Percentiles rank a stretch among this genome's conserved stretches.
These are phyloP conservation scores for Rambutsinella grinnellia DNA, from an alignment of 2,888 invertebrate genomes.

Conservation along the genomic window DNA sequence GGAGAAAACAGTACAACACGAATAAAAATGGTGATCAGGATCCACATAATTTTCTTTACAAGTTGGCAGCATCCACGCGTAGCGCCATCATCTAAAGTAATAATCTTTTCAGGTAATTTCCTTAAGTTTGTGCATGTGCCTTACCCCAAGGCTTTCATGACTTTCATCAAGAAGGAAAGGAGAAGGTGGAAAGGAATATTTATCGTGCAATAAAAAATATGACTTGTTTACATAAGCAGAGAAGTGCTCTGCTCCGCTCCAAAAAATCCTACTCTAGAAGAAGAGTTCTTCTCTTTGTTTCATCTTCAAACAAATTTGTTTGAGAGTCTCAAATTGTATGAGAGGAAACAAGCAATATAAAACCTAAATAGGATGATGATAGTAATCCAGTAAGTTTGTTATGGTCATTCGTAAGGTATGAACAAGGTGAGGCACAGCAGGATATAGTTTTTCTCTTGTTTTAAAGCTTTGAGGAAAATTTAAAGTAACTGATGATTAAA, in stretches of 20 bases:
- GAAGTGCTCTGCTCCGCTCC: slow-evolving; percentile 4
- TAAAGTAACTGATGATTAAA: too few species aligned
- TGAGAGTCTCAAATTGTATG: too few species aligned
- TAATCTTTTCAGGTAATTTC: background rate
- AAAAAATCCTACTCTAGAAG: background rate
- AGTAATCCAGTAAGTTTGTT: background rate
- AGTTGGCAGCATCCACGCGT: slow-evolving; percentile 44
- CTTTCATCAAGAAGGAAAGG: slow-evolving; percentile 34
- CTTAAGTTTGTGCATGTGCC: background rate
- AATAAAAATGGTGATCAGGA: background rate
- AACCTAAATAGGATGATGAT: background rate
- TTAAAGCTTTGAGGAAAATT: background rate
- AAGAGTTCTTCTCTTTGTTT: too few species aligned
- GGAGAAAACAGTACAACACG: slow-evolving; percentile 10
- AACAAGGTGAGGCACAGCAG: background rate
- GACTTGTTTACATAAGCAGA: slow-evolving; percentile 45
- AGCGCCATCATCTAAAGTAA: background rate
- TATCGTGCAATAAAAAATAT: slow-evolving; percentile 52
- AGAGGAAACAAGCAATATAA: background rate
- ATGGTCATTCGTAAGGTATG: background rate
- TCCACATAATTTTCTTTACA: background rate
- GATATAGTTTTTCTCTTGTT: background rate
- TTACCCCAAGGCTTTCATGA: slow-evolving; percentile 48
- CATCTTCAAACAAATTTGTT: too few species aligned
- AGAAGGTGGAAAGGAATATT: slow-evolving; percentile 38